A percentile compares a stretch with the other conserved stretches of the same genome.
Conservation (phyloP, 2,113 vertebrate genomes). For the Pongo abelii region DNA sequence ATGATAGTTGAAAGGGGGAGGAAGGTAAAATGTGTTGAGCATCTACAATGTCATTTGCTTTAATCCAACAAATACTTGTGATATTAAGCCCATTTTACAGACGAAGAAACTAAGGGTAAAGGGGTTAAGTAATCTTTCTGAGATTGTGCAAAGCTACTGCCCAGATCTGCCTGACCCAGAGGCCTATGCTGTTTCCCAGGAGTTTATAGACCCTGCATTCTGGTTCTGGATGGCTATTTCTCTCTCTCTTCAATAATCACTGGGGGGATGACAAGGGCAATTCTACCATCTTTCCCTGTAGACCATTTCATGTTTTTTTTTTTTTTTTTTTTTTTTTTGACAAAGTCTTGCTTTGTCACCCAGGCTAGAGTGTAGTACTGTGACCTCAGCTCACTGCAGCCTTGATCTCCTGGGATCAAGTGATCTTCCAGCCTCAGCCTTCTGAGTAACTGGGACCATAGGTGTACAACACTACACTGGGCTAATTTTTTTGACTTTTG, state of each 20-base stretch:
- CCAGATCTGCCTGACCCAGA: background rate
- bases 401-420: background rate
- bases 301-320: background rate
- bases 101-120: background rate
- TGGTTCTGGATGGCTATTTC: background rate
- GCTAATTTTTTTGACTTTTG: background rate
- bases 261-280: background rate
- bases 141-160: background rate
- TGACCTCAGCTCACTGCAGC: background rate
- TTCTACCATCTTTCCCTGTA: background rate
- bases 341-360: background rate
- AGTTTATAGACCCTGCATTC: background rate
- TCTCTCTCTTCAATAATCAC: background rate
- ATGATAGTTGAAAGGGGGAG: background rate
- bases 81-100: background rate
- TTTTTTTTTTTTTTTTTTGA: background rate
- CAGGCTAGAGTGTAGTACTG: background rate
- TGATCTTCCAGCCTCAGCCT: background rate
- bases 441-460: background rate
- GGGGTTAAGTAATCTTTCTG: background rate
- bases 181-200: background rate
- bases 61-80: background rate
- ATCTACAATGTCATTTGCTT: background rate
- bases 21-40: background rate
- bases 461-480: background rate